Conservation (phyloP, 2,113 vertebrate species). For the Thryonomys swinderianus region DNA sequence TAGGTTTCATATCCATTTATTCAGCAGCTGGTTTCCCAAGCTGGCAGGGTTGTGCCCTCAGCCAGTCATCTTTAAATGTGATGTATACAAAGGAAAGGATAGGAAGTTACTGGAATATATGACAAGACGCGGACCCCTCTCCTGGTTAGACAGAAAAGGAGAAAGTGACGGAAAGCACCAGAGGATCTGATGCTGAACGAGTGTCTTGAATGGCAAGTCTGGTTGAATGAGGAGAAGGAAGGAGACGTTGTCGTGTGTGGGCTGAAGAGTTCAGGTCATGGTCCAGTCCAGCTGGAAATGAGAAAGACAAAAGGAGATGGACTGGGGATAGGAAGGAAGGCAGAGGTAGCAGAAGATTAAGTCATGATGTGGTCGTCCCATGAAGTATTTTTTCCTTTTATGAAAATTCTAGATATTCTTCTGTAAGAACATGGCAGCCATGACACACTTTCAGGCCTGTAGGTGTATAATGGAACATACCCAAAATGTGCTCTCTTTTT, state of each 20-base stretch:
- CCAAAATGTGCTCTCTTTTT: background rate
- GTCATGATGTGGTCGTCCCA: too few species aligned
- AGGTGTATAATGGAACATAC: background rate
- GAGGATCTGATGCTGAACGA: background rate
- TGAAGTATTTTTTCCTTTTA: background rate
- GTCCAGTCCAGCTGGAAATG: background rate
- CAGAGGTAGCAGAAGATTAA: background rate
- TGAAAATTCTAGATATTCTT: background rate
- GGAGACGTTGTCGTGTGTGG: background rate
- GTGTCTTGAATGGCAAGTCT: background rate
- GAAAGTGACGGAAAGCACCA: background rate
- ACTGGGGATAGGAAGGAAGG: fast-evolving
- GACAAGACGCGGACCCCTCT: too few species aligned
- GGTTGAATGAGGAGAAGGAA: background rate
- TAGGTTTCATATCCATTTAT: slow-evolving; percentile 13
- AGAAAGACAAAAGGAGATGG: background rate
- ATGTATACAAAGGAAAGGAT: background rate
- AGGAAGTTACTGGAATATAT: too few species aligned
- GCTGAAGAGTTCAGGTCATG: background rate
- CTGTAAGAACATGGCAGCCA: background rate
- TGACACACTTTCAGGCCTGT: background rate
- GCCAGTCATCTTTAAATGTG: background rate
- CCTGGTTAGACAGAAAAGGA: background rate
- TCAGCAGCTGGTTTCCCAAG: background rate
- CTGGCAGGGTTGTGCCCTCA: background rate